phyloP scores from a whole-genome alignment of 2,888 invertebrate genomes.

The Tortrix viridana region DNA sequence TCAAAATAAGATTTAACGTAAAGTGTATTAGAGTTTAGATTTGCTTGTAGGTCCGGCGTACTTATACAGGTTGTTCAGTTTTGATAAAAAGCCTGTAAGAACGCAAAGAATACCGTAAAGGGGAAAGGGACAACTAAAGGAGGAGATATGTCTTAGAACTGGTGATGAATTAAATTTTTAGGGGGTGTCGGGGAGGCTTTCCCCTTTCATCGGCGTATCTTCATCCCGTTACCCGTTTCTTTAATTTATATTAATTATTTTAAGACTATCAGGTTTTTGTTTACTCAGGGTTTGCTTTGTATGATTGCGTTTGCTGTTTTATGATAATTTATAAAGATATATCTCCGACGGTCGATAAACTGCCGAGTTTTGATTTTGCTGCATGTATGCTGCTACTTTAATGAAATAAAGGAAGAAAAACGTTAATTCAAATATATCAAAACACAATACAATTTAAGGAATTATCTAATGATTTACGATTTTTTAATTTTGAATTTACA shows the following conservation, averaged over 20 bases:
- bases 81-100: constrained; percentile 81
- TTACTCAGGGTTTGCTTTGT: not conserved
- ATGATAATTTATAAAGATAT: not conserved
- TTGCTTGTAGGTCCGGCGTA: constrained; percentile 37
- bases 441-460: too few relatives aligned
- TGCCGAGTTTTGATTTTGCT: too few relatives aligned
- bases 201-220: constrained; percentile 77
- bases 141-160: constrained; percentile 79
- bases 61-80: constrained; percentile 65
- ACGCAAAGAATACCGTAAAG: constrained; percentile 82
- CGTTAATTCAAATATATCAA: too few relatives aligned
- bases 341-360: too few relatives aligned
- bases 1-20: constrained; percentile 42
- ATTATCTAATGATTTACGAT: too few relatives aligned
- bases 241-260: constrained; percentile 68
- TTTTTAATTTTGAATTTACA: too few relatives aligned
- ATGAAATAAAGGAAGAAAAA: too few relatives aligned
- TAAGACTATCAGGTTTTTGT: constrained; percentile 11
- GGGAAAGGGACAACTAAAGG: constrained; percentile 70
- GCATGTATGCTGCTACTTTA: too few relatives aligned
- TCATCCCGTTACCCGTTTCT: constrained; percentile 73
- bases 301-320: not conserved
- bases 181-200: constrained; percentile 69
- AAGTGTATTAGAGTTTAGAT: constrained; percentile 31
- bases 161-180: constrained; percentile 84